Conservation (phyloP, 2,888 invertebrate species). For the Aphidius colemani region DNA sequence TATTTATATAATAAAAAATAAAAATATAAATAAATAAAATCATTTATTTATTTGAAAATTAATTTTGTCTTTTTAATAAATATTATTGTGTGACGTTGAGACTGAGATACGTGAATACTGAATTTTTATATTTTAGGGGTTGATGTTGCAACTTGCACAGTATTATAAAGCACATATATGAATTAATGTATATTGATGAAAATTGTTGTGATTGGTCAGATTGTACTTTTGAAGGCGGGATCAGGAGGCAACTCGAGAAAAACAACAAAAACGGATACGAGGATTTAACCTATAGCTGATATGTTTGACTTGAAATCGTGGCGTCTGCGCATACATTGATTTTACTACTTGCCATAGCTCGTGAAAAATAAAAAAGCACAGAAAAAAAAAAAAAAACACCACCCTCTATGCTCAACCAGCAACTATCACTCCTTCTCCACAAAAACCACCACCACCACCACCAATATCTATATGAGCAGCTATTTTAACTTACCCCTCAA, state of each 20-base stretch:
- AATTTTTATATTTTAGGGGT: too few species aligned
- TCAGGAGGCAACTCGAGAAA: conserved; percentile 59
- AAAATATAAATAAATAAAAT: too few species aligned
- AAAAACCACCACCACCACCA: neutral
- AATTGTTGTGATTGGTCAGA: conserved; percentile 52
- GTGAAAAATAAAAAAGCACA: neutral
- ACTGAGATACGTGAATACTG: neutral
- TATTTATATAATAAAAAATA: too few species aligned
- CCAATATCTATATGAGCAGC: too few species aligned
- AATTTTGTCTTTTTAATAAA: neutral
- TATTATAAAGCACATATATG: neutral
- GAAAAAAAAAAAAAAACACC: conserved; percentile 25
- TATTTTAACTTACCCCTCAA: conserved; percentile 2
- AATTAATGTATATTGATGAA: neutral
- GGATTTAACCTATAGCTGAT: conserved; percentile 61
- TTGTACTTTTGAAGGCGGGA: conserved; percentile 59
- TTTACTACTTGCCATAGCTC: neutral
- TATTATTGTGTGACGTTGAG: neutral
- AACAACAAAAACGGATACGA: conserved; percentile 56
- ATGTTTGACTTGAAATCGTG: conserved; percentile 55
- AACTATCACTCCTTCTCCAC: conserved; percentile 19
- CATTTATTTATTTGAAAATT: neutral
- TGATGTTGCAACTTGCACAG: too few species aligned
- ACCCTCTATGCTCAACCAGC: conserved; percentile 15
- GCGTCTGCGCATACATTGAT: conserved; percentile 44